Conservation (phyloP, 92 coral and sea anemone genomes). For the Paragorgia papillata region DNA sequence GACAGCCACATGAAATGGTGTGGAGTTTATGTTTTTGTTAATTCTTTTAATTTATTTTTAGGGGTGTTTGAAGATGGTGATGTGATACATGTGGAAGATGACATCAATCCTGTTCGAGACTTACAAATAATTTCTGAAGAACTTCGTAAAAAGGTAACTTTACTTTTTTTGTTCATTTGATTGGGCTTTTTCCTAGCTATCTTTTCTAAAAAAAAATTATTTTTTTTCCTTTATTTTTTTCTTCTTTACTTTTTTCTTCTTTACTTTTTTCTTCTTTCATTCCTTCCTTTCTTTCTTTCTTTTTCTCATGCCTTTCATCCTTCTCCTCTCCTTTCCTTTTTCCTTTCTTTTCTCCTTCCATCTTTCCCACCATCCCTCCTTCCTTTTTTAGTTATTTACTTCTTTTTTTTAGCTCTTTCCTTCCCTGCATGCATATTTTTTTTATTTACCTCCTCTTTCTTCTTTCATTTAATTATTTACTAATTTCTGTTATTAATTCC, state of each 20-base stretch:
- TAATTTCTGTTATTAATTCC: background rate
- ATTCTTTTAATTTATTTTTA: conserved; percentile 8
- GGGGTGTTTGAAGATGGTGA: conserved; percentile 93
- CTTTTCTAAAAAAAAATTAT: background rate
- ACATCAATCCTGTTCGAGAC: conserved; percentile 90
- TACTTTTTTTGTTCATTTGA: background rate
- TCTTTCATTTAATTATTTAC: background rate
- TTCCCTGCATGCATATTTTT: background rate
- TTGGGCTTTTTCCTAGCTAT: background rate
- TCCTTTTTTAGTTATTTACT: background rate
- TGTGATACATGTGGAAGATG: conserved; percentile 93
- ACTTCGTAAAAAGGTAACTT: conserved; percentile 78
- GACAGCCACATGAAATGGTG: background rate
- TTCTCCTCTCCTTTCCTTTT: background rate
- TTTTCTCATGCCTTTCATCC: background rate
- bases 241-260: background rate
- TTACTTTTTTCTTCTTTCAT: background rate
- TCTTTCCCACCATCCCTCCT: background rate
- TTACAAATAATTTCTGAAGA: conserved; percentile 91
- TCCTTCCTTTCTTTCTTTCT: background rate
- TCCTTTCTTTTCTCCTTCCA: background rate
- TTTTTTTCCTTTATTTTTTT: background rate
- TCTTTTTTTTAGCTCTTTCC: background rate
- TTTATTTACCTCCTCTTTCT: background rate
- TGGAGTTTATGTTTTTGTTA: background rate